Evolutionary conservation across 2,797 vertebrate species (phyloP).

Genomic region (Emydoidea blandingii): DNA sequence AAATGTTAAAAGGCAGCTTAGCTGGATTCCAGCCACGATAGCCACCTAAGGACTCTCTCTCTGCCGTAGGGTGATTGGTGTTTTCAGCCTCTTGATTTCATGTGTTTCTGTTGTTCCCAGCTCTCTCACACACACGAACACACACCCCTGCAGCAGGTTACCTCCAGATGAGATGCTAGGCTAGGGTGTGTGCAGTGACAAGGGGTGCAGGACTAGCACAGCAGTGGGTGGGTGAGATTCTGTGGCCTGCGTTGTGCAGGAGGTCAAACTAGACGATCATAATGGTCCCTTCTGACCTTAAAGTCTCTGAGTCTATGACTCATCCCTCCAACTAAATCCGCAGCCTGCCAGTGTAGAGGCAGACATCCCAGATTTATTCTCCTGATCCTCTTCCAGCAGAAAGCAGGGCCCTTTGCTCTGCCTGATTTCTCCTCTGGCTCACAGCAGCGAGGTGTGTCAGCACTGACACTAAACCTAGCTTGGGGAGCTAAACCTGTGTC

Average conservation of each 20-base stretch:
- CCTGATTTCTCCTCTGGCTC: background rate
- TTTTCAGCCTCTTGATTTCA: background rate
- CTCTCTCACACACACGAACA: background rate
- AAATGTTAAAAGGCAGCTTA: conserved; percentile 39
- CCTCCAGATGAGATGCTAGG: background rate
- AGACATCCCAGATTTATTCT: background rate
- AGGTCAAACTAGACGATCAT: too few species aligned
- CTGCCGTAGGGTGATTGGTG: background rate
- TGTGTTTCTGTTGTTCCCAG: rapidly evolving
- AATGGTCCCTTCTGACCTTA: too few species aligned
- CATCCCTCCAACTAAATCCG: background rate
- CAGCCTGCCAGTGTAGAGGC: background rate
- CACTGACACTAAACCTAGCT: background rate
- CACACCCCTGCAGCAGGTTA: background rate
- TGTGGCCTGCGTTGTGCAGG: too few species aligned
- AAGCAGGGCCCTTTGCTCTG: background rate
- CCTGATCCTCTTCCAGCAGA: background rate
- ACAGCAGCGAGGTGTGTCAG: background rate
- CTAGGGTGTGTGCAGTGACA: background rate
- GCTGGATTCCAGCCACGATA: background rate
- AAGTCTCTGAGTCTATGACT: background rate
- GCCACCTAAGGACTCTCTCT: conserved; percentile 34
- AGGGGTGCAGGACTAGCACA: background rate
- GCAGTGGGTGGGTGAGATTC: too few species aligned
- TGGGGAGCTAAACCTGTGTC: background rate